Evolutionary conservation across 2,113 vertebrate species (phyloP).

Genomic region (rat (Rattus norvegicus)): GRCr8 NC_086028.1:73321501-73322000

Average conservation of each 20-base stretch:
- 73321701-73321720: neutral
- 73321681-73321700: neutral
- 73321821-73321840: neutral
- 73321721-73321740: neutral
- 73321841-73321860: neutral
- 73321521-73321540: neutral
- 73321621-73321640: neutral
- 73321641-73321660: neutral
- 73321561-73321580: neutral
- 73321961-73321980: neutral
- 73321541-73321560: neutral
- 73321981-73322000: neutral
- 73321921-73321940: neutral
- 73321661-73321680: neutral
- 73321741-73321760: neutral
- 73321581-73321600: neutral
- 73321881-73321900: neutral
- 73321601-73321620: neutral
- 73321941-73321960: neutral
- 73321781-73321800: neutral
- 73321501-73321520: neutral
- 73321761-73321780: neutral
- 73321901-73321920: neutral
- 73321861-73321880: neutral
- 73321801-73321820: neutral